phyloP scores from a whole-genome alignment of 2,113 vertebrate genomes.

The Polypterus bichir region DNA sequence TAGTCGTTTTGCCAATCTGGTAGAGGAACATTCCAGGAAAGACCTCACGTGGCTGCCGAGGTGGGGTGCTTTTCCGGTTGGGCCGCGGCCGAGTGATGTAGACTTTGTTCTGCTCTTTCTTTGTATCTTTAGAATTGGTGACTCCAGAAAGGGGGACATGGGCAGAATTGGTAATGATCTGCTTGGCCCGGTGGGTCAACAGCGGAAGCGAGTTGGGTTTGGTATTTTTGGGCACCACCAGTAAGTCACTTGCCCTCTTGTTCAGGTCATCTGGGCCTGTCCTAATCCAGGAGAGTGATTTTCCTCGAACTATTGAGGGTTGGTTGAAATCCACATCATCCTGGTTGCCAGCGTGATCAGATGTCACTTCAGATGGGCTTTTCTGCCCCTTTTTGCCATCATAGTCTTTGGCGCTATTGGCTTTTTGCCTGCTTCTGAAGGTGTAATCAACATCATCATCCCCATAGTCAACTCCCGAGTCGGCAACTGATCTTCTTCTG shows the following conservation, averaged over 20 bases:
- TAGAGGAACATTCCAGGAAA: slow-evolving; percentile 72
- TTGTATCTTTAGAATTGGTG: slow-evolving; percentile 22
- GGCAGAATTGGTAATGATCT: slow-evolving; percentile 49
- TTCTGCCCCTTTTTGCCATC: slow-evolving; percentile 12
- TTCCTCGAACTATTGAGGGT: slow-evolving; percentile 25
- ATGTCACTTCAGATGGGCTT: rapidly evolving
- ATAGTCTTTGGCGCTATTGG: not conserved
- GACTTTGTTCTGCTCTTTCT: slow-evolving; percentile 59
- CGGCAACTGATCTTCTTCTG: slow-evolving; percentile 13
- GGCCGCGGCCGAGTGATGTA: slow-evolving; percentile 67
- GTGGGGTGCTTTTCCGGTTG: slow-evolving; percentile 32
- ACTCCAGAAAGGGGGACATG: slow-evolving; percentile 23
- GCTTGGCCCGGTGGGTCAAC: slow-evolving; percentile 53
- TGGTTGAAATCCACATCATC: not conserved
- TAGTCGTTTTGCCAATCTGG: slow-evolving; percentile 54
- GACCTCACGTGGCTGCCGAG: slow-evolving; percentile 45
- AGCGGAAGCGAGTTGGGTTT: slow-evolving; percentile 42
- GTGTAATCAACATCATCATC: slow-evolving; percentile 32
- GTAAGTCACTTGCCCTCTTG: slow-evolving; percentile 25
- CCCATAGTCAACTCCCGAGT: slow-evolving; percentile 14
- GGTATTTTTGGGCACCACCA: slow-evolving; percentile 29
- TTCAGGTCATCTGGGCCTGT: slow-evolving; percentile 29
- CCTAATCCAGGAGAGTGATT: slow-evolving; percentile 59
- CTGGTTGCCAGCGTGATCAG: rapidly evolving
- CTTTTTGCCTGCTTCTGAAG: slow-evolving; percentile 29